Base-by-base conservation (phyloP, 2,113 vertebrate species). In the Oryzias melastigma region DNA sequence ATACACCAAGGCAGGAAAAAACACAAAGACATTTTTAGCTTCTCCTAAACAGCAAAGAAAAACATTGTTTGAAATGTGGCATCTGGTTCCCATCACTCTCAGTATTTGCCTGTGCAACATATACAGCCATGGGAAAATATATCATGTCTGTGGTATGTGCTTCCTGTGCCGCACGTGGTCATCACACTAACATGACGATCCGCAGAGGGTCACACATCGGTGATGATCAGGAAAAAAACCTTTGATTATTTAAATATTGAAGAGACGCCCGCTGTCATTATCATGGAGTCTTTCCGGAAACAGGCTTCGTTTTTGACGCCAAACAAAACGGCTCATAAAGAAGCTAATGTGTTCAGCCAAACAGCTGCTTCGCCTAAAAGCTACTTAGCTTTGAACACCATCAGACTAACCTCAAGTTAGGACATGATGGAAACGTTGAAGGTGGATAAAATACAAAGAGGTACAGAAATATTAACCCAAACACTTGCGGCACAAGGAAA, bases 1-100 rank as follows among this genome's bases (percentile, higher is more conserved):
- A 68, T 64, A 58, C 15, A 65, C 74, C 71, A 47, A 40, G 25
- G 78, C 62, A 65, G 42, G 55, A 52, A 73, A 24, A 55, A 16
- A 48, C 20, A 58, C 54, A 52, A 22, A 0, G 43, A 35, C 4
- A 40, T 6, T 68, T 29, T 71, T 24, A 62, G 68, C 41, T 66
- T 60, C 48, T 69, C 48, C 66, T 5, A 0, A 83, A 71, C 50
- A 77, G 73, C 62, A 52, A 35, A 35, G 59, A 62, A 52, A 75
- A 65, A 84, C 44, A 74, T 85, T 77, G 83, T 81, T 57, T 2
- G 22, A 66, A 65, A 67, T 71, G 14, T 81, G 78, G 62, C 85
- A 90, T 87, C 87, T 90, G 87, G 76, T 75, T 87, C 75, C 68
- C 63, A 89, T 89, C 87, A 80, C 46, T 57, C 69, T 46, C 58